Percentiles rank a stretch among this genome's conserved stretches.
Conservation (phyloP, 2,888 invertebrate species). For the Sinohyriopsis cumingii region DNA sequence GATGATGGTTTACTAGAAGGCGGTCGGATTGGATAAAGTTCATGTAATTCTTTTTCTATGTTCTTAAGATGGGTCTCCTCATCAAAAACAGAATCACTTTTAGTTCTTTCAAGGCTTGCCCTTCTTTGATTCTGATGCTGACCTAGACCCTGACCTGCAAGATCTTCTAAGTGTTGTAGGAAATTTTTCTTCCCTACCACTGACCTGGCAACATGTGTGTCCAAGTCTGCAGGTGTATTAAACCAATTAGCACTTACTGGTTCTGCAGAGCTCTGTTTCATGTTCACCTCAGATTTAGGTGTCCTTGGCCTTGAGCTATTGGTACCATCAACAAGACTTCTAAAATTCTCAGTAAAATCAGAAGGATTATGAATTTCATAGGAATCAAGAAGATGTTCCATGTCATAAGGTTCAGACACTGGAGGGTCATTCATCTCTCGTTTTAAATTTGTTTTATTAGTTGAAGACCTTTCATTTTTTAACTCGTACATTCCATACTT, state of each 20-base stretch:
- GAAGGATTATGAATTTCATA: too few relatives aligned
- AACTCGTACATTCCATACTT: too few relatives aligned
- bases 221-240: conserved; percentile 43
- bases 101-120: conserved; percentile 1
- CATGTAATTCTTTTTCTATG: conserved; percentile 24
- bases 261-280: conserved; percentile 7
- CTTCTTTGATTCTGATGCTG: not conserved
- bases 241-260: conserved; percentile 50
- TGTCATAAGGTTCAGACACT: too few relatives aligned
- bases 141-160: not conserved
- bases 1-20: not conserved
- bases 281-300: conserved; percentile 2
- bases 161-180: too few relatives aligned
- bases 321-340: too few relatives aligned
- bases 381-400: too few relatives aligned
- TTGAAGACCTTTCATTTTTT: too few relatives aligned
- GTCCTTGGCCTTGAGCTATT: not conserved
- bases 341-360: too few relatives aligned
- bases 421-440: too few relatives aligned
- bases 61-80: conserved; percentile 25
- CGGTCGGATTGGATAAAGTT: conserved; percentile 27
- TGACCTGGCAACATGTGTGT: conserved; percentile 38
- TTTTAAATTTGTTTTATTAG: too few relatives aligned
- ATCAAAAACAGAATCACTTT: conserved; percentile 3
- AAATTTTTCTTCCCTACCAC: conserved; percentile 8